Evolutionary conservation across 1,140 invertebrate species (phyloP).

Genomic region (Drosophila busckii): DNA sequence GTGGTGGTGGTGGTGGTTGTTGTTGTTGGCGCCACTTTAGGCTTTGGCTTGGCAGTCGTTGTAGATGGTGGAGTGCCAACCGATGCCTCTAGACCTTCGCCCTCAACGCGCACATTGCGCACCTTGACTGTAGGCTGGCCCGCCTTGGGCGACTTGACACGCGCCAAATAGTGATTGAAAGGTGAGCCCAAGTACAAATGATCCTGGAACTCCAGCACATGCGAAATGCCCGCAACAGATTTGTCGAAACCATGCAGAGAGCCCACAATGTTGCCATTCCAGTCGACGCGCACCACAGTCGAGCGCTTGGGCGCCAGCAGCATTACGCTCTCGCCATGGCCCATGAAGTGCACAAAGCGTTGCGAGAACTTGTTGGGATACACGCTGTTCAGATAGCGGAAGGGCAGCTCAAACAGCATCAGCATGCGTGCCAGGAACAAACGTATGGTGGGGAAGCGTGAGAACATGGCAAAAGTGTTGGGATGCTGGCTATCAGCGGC

Average conservation of each 20-base stretch:
- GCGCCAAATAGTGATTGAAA: slow-evolving; percentile 83
- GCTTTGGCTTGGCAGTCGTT: slow-evolving; percentile 34
- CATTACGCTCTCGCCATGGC: slow-evolving; percentile 69
- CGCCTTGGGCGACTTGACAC: slow-evolving; percentile 81
- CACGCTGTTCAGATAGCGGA: slow-evolving; percentile 80
- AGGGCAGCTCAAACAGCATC: slow-evolving; percentile 80
- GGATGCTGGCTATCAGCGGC: slow-evolving; percentile 81
- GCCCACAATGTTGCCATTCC: slow-evolving; percentile 83
- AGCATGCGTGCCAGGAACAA: slow-evolving; percentile 81
- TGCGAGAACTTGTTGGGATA: slow-evolving; percentile 79
- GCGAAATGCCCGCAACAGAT: slow-evolving; percentile 79
- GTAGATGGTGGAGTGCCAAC: slow-evolving; percentile 42
- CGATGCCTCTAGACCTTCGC: slow-evolving; percentile 59
- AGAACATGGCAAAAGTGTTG: slow-evolving; percentile 78
- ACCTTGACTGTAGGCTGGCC: slow-evolving; percentile 78
- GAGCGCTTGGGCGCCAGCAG: slow-evolving; percentile 75
- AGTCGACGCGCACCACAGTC: slow-evolving; percentile 82
- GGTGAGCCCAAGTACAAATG: slow-evolving; percentile 83
- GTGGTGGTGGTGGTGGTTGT: slow-evolving; percentile 42
- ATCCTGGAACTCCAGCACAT: slow-evolving; percentile 82
- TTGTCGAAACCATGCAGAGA: slow-evolving; percentile 81
- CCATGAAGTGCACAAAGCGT: slow-evolving; percentile 79
- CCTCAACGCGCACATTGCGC: slow-evolving; percentile 69
- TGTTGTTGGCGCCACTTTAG: slow-evolving; percentile 32
- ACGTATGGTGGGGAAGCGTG: slow-evolving; percentile 82